Conservation (phyloP, 2,797 vertebrate genomes). For the Dicrostonyx torquatus region DNA sequence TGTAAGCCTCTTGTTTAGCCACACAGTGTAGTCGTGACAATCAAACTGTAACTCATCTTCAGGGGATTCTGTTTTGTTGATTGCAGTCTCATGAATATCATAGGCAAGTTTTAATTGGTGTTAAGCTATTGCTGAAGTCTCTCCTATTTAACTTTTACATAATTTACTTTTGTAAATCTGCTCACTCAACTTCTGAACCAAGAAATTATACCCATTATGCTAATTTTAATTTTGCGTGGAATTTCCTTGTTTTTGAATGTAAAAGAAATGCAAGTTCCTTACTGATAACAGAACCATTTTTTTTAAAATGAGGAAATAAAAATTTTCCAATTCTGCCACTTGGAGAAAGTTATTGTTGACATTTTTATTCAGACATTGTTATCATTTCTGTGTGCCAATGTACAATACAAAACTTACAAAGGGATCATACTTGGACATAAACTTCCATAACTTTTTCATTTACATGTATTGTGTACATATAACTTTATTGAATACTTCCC, state of each 20-base stretch:
- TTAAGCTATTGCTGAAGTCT: neutral
- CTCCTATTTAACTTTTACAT: neutral
- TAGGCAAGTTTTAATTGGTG: neutral
- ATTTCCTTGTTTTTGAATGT: neutral
- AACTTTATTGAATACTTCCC: neutral
- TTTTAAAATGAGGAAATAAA: neutral
- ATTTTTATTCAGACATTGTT: constrained; percentile 28
- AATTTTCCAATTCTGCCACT: constrained; percentile 2
- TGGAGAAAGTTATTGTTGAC: neutral
- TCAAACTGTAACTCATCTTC: constrained; percentile 56
- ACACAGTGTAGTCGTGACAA: neutral
- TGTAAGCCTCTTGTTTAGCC: constrained; percentile 28
- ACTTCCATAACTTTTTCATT: constrained; percentile 32
- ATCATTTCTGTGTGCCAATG: neutral
- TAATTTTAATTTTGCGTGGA: constrained; percentile 34
- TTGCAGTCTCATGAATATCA: neutral
- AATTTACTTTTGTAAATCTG: constrained; percentile 52
- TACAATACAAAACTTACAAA: constrained; percentile 45
- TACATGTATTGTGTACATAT: neutral
- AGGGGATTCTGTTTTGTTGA: neutral
- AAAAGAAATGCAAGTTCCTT: neutral
- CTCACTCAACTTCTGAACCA: neutral
- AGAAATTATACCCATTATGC: neutral
- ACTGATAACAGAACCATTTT: neutral
- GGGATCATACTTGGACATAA: neutral